Conservation (phyloP, 2,888 invertebrate species). For the Stegana nigrithorax region DNA sequence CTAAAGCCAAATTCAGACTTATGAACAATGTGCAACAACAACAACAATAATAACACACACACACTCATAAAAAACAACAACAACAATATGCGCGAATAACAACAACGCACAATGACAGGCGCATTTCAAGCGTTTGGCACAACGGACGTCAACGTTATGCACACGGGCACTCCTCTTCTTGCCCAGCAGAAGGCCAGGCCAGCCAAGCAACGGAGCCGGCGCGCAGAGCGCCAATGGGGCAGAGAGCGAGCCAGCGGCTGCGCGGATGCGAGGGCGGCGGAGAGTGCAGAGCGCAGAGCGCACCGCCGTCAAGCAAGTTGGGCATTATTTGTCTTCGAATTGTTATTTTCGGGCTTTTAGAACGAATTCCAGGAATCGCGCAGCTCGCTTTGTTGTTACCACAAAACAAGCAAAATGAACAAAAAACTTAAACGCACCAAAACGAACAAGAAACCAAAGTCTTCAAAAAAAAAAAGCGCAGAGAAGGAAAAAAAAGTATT, state of each 20-base stretch:
- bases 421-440: neutral
- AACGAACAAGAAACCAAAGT: neutral
- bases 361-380: constrained; percentile 8
- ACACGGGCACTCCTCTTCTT: no score
- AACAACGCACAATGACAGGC: no score
- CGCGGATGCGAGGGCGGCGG: neutral
- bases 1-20: neutral
- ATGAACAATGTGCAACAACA: neutral
- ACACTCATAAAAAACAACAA: no score
- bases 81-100: no score
- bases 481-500: neutral
- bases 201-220: no score
- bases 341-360: constrained; percentile 5
- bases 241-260: no score
- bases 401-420: no score
- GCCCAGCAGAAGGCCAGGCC: no score
- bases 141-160: no score
- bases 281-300: neutral
- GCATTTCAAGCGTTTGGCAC: no score
- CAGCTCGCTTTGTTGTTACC: neutral
- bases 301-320: no score
- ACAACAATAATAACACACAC: neutral
- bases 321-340: constrained; percentile 19
- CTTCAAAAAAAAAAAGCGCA: neutral
- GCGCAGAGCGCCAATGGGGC: neutral